phyloP scores from a whole-genome alignment of 2,888 invertebrate genomes.

The Caenorhabditis japonica region DNA sequence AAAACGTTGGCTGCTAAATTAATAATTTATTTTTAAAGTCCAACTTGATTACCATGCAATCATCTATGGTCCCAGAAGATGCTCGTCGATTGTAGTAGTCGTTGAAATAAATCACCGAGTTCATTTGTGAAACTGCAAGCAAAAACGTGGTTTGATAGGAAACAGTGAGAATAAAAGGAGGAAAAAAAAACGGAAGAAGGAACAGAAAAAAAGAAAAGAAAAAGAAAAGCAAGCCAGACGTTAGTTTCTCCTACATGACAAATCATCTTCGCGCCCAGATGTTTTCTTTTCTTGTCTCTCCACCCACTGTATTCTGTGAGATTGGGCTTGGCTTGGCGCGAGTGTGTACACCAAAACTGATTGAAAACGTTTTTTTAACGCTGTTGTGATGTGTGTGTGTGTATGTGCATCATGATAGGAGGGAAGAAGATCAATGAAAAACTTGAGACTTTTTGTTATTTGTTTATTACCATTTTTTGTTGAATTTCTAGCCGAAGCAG shows the following conservation, averaged over 20 bases:
- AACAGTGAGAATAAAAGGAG: background rate
- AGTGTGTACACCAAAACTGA: too few relatives aligned
- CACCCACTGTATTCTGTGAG: slow-evolving; percentile 6
- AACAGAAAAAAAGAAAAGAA: slow-evolving; percentile 1
- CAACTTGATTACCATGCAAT: too few relatives aligned
- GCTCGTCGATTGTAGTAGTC: slow-evolving; percentile 37
- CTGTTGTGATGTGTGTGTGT: too few relatives aligned
- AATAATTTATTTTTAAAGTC: too few relatives aligned
- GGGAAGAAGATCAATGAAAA: too few relatives aligned
- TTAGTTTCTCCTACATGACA: slow-evolving; percentile 32
- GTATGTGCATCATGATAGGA: too few relatives aligned
- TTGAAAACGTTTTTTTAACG: too few relatives aligned
- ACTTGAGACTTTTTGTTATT: too few relatives aligned
- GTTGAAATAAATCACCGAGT: slow-evolving; percentile 16
- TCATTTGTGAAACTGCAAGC: background rate
- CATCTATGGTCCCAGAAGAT: slow-evolving; percentile 14
- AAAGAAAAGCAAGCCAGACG: slow-evolving; percentile 18
- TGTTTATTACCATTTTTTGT: too few relatives aligned
- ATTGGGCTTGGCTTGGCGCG: too few relatives aligned
- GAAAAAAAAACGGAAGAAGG: background rate
- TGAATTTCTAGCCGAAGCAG: too few relatives aligned
- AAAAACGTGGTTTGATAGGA: slow-evolving; percentile 1
- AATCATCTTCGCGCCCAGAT: slow-evolving; percentile 37
- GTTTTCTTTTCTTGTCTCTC: slow-evolving; percentile 28
- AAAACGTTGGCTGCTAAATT: slow-evolving; percentile 14